Conservation (phyloP, 2,113 vertebrate species). For the Mystacornis crossleyi region DNA sequence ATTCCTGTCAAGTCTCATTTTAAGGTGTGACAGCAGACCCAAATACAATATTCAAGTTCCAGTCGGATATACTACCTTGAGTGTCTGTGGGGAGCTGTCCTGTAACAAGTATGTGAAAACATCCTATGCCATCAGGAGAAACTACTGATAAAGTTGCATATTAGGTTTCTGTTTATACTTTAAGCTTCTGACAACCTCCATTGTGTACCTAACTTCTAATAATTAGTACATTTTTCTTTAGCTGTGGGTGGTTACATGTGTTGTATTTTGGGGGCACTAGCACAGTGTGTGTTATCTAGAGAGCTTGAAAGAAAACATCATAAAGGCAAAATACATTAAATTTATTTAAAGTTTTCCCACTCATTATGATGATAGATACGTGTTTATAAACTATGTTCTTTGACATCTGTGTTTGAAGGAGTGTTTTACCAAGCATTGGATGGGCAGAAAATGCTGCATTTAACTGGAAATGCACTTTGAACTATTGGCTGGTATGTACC, state of each 20-base stretch:
- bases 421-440: not conserved
- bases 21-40: not conserved
- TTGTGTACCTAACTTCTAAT: not conserved
- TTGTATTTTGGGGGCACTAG: not conserved
- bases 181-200: not conserved
- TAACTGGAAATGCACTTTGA: not conserved
- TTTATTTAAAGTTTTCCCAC: not conserved
- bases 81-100: not conserved
- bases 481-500: not conserved
- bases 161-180: not conserved
- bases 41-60: not conserved
- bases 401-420: not conserved
- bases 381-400: not conserved
- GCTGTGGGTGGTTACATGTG: not conserved
- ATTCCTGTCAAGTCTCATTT: not conserved
- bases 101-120: not conserved
- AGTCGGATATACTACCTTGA: not conserved
- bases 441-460: not conserved
- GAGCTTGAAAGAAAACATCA: not conserved
- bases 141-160: conserved; percentile 27
- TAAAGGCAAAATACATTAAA: not conserved
- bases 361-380: not conserved
- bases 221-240: not conserved
- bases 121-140: conserved; percentile 8
- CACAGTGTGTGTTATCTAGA: not conserved